Evolutionary conservation across 1,140 invertebrate species (phyloP), one percentile per base, ranked within the genome.

Genomic region (Drosophila kikkawai): DNA sequence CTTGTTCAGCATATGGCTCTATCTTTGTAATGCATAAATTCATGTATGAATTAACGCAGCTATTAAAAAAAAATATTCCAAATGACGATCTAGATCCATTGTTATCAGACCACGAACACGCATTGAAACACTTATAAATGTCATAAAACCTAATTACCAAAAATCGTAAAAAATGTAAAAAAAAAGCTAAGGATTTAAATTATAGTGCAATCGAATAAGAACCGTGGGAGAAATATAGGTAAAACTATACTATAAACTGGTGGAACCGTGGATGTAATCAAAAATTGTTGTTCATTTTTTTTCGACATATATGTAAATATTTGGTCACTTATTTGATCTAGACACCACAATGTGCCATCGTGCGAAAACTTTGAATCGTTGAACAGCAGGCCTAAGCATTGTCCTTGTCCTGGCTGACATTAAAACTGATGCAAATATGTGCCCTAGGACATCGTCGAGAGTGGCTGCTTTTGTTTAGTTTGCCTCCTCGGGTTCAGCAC

Each of bases 401-500:
- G 67, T 73, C 69, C 69, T 70, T 79, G 77, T 66, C 59, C 69
- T 66, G 74, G 61, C 56, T 69, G 74, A 74, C 80, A 84, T 84
- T 80, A 83, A 80, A 77, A 84, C 71, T 80, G 79, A 83, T 77
- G 81, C 77, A 85, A 85, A 83, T 80, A 83, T 85, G 66, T 79
- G 71, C 61, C 47, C 47, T 73, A 80, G 65, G 39, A 80, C 65
- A 71, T 67, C 70, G 82, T 51, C 42, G 73, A 34, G 61, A 61
- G 63, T 64, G 47, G 37, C 42, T 59, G 71, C 77, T 74, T 83
- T 74, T 71, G 66, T 83, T 59, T 66, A 51, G 57, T 66, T 66
- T 44, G 19, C 29, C 15, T 63, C 34, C 71, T 73, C 68, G 70
- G 74, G 65, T 60, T 83, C 60, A 64, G 45, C 50, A 45, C 68